Percentiles rank a stretch among this genome's conserved stretches.
These are phyloP conservation scores for Pteropus rufus DNA, from an alignment of 2,797 vertebrate species.

Conservation along the genomic window DNA sequence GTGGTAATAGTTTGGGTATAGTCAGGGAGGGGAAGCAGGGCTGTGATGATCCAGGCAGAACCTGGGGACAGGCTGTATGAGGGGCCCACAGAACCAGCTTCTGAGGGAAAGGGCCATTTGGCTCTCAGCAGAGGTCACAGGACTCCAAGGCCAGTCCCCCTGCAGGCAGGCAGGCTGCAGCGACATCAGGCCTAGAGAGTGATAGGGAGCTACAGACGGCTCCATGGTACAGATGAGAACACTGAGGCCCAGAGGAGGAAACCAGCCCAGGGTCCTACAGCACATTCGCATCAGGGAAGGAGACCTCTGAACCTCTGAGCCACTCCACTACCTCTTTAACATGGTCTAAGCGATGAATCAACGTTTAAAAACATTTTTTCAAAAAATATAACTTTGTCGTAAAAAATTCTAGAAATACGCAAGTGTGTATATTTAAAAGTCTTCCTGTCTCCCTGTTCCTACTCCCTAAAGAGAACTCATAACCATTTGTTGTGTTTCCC, in stretches of 20 bases:
- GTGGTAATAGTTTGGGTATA: not conserved
- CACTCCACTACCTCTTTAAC: too few relatives aligned
- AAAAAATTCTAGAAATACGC: not conserved
- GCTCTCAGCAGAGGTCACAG: not conserved
- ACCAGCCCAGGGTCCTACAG: not conserved
- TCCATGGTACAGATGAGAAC: not conserved
- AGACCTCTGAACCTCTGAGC: not conserved
- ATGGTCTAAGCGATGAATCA: not conserved
- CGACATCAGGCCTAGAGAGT: not conserved
- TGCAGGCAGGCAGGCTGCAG: not conserved
- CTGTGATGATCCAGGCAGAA: not conserved
- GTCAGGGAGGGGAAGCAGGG: not conserved
- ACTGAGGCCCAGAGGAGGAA: not conserved
- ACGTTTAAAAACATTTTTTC: not conserved
- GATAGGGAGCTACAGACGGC: not conserved
- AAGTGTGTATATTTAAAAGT: not conserved
- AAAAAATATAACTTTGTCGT: not conserved
- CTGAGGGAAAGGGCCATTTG: not conserved
- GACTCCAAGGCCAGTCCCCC: not conserved
- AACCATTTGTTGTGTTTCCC: not conserved
- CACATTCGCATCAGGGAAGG: accelerated
- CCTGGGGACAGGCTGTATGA: not conserved
- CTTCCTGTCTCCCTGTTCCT: not conserved
- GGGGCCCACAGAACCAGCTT: not conserved
- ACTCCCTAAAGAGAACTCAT: not conserved